Evolutionary conservation across 2,797 vertebrate species (phyloP).

Genomic region (Dallia pectoralis): DNA sequence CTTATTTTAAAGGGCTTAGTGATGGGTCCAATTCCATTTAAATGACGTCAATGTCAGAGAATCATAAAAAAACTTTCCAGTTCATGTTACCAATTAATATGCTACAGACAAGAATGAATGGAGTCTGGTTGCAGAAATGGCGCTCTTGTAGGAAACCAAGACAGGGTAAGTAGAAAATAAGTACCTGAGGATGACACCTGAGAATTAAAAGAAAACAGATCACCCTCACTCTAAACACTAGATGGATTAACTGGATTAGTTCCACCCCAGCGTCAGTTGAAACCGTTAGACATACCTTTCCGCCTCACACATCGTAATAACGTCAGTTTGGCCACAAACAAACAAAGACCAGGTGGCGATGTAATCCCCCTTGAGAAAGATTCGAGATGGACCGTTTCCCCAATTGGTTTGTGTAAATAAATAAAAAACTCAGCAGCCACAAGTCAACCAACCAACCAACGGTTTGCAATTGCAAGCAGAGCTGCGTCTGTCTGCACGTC

Average conservation of each 20-base stretch:
- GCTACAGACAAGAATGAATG: not conserved
- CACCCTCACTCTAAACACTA: not conserved
- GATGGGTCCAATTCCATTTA: not conserved
- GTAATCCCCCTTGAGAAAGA: conserved; percentile 36
- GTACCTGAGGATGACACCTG: not conserved
- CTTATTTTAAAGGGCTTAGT: not conserved
- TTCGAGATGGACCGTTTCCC: conserved; percentile 35
- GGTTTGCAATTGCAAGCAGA: conserved; percentile 11
- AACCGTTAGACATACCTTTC: conserved; percentile 63
- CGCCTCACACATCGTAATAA: conserved; percentile 61
- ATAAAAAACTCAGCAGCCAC: not conserved
- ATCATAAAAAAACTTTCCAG: not conserved
- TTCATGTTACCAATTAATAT: not conserved
- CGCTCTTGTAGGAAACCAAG: not conserved
- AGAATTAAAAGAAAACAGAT: not conserved
- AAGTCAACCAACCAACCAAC: not conserved
- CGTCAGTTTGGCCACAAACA: conserved; percentile 41
- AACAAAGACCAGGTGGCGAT: conserved; percentile 50
- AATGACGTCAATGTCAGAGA: not conserved
- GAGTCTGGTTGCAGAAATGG: not conserved
- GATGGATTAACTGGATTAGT: not conserved
- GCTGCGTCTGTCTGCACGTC: conserved; percentile 1
- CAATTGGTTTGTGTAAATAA: conserved; percentile 7
- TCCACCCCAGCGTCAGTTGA: not conserved
- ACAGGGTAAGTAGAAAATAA: not conserved